Conservation (phyloP, 1,140 invertebrate species). For the Hormaphis cornu region DNA sequence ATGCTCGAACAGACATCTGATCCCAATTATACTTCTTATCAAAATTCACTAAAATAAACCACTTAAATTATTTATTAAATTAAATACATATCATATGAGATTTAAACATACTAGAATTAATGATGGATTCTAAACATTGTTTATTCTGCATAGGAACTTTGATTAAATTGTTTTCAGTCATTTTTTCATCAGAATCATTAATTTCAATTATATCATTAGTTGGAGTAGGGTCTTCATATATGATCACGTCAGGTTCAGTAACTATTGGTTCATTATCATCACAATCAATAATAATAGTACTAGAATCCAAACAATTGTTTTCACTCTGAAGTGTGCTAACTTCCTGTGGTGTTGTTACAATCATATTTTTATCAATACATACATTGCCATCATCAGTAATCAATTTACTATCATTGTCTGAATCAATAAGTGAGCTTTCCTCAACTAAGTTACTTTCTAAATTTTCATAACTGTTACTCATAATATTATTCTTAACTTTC, state of each 20-base stretch:
- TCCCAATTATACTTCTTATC: not conserved
- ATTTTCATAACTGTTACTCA: not conserved
- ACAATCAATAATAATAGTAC: not conserved
- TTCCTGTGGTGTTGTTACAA: not conserved
- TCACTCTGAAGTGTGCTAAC: not conserved
- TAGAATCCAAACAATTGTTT: not conserved
- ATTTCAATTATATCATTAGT: not conserved
- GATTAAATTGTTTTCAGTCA: not conserved
- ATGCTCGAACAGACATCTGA: not conserved
- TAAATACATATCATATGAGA: not conserved
- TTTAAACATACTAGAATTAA: not conserved
- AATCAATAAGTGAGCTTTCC: not conserved
- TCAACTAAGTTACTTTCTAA: not conserved
- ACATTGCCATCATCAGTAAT: not conserved
- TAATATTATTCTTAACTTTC: not conserved
- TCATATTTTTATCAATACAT: not conserved
- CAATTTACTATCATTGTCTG: not conserved
- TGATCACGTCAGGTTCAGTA: not conserved
- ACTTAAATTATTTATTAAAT: not conserved
- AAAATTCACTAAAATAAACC: constrained; percentile 6
- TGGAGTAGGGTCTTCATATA: not conserved
- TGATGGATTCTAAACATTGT: not conserved
- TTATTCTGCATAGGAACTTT: not conserved
- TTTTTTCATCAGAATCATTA: constrained; percentile 15
- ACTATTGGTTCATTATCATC: not conserved